These are phyloP conservation scores for Chrysochloris asiatica DNA, from an alignment of 2,113 vertebrate species.

Conservation along the genomic window DNA sequence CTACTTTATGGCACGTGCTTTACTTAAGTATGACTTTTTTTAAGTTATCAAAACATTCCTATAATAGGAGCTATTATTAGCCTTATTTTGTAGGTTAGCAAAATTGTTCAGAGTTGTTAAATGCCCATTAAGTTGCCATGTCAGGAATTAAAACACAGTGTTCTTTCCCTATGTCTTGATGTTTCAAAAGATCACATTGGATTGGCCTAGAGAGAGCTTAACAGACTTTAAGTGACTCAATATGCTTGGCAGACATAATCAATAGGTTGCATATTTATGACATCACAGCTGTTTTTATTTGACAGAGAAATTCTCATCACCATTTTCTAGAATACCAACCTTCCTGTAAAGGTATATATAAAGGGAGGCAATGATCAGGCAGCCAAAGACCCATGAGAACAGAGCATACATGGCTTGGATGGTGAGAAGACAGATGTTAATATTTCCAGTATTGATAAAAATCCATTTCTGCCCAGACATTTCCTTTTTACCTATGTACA, in stretches of 20 bases:
- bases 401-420: not conserved
- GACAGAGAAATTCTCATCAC: not conserved
- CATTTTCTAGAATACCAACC: slow-evolving; percentile 22
- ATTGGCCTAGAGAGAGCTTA: slow-evolving; percentile 11
- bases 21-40: slow-evolving; percentile 29
- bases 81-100: not conserved
- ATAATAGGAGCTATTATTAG: not conserved
- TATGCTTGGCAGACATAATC: not conserved
- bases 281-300: slow-evolving; percentile 13
- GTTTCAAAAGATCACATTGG: not conserved
- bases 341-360: slow-evolving; percentile 15
- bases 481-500: not conserved
- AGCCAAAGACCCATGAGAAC: slow-evolving; percentile 10
- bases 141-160: not conserved
- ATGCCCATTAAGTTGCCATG: not conserved
- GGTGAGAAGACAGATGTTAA: not conserved
- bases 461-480: not conserved
- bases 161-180: not conserved
- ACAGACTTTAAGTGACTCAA: slow-evolving; percentile 6
- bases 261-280: slow-evolving; percentile 37
- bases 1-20: not conserved
- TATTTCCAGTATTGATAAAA: slow-evolving; percentile 34
- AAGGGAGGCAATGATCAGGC: not conserved
- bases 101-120: slow-evolving; percentile 34
- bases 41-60: slow-evolving; percentile 29